phyloP scores from a whole-genome alignment of 2,113 vertebrate species.

The Geococcyx californianus region DNA sequence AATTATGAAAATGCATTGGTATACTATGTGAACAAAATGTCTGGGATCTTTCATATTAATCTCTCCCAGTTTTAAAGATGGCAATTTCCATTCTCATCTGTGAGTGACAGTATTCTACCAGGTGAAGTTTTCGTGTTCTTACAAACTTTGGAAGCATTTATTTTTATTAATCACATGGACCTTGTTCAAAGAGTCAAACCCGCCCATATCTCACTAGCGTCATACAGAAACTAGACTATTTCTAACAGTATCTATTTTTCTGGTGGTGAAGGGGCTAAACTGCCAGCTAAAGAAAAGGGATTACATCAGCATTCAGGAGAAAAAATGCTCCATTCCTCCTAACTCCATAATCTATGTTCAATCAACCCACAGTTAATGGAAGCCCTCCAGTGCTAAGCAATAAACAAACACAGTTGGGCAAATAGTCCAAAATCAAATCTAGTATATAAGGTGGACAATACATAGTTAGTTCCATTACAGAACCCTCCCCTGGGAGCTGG shows the following conservation, averaged over 20 bases:
- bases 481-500: conserved; percentile 85
- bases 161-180: conserved; percentile 30
- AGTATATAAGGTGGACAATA: conserved; percentile 83
- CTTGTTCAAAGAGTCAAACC: conserved; percentile 36
- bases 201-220: neutral
- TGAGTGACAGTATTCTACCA: neutral
- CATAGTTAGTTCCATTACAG: conserved; percentile 89
- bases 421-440: conserved; percentile 93
- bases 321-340: conserved; percentile 66
- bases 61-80: conserved; percentile 7
- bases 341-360: conserved; percentile 75
- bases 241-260: conserved; percentile 63
- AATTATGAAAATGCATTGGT: conserved; percentile 32
- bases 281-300: conserved; percentile 71
- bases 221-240: conserved; percentile 37
- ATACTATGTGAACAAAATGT: conserved; percentile 47
- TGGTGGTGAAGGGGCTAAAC: conserved; percentile 56
- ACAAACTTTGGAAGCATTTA: conserved; percentile 45
- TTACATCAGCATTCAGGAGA: conserved; percentile 72
- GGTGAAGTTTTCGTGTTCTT: neutral
- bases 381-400: conserved; percentile 82
- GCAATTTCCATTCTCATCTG: conserved; percentile 38
- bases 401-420: conserved; percentile 87
- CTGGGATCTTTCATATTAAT: conserved; percentile 53
- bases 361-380: conserved; percentile 81